Evolutionary conservation across 2,113 vertebrate species (phyloP), one percentile per base, ranked within the genome.

Genomic region (Hystrix cristata): DNA sequence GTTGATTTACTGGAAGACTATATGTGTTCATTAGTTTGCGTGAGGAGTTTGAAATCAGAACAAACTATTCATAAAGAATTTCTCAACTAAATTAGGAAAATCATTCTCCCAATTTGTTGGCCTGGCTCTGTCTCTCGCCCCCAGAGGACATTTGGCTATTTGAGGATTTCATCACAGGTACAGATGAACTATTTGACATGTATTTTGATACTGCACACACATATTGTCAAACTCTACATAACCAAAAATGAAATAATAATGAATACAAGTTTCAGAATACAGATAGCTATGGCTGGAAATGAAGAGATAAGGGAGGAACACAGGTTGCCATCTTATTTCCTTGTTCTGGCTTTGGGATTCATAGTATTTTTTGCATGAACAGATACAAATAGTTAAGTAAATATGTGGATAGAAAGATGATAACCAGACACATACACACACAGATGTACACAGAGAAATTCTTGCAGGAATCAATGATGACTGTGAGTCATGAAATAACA

Each of bases 31-130:
- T 59, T 83, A 72, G 12, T 57, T 29, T 48, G 9, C 74, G 25
- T 69, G 46, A 15, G 87, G 46, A 65, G 43, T 72, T 95, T 95
- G 15, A 65, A 86, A 79, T 94, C 27, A 67, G 8, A 84, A 29
- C 9, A 89, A 59, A 86, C 15, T 72, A 78, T 59, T 78, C 64
- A 53, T 18, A 46, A 92, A 71, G 38, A 1, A 18, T 84, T 78
- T 94, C 12, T 88, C 25, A 60, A 3, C 7, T 43, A 48, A 67
- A 12, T 16, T 72, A 8, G 14, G 0, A 51, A 84, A 82, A 90
- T 21, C 57, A 34, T 11, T 62, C 48, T 74, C 5, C 82, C 0
- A 7, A 59, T 1, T 46, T 53, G 1, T 7, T n/a, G 3, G 19
- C 74, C 23, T 53, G 5, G 12, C 3, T 59, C 18, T 60, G 55